Conservation (phyloP, 2,888 invertebrate species). For the Andrena bucephala region DNA sequence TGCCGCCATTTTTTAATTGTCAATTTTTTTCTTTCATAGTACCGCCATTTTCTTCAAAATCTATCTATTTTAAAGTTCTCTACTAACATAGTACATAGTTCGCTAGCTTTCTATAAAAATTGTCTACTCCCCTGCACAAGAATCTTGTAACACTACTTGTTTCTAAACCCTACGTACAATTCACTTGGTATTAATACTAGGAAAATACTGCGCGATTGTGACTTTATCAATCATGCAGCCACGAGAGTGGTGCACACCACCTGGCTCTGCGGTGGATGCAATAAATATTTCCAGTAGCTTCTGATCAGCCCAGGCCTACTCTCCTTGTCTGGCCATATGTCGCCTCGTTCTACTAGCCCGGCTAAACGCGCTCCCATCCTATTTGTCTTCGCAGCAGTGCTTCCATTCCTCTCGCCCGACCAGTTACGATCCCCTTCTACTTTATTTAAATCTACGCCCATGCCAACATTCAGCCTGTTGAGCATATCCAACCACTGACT, state of each 20-base stretch:
- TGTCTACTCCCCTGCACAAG: constrained; percentile 9
- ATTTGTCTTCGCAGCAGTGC: constrained; percentile 12
- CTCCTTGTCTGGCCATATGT: constrained; percentile 15
- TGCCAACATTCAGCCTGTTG: not conserved
- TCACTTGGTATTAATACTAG: too few species aligned
- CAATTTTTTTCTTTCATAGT: too few species aligned
- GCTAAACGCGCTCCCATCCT: not conserved
- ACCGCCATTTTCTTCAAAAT: too few species aligned
- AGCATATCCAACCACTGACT: not conserved
- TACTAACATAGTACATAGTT: not conserved
- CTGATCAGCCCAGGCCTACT: constrained; percentile 1
- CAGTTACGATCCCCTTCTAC: constrained; percentile 13
- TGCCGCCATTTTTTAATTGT: too few species aligned
- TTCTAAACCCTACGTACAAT: too few species aligned
- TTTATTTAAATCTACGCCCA: not conserved
- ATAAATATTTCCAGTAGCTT: constrained; percentile 1
- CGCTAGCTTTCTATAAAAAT: not conserved
- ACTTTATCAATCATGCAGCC: too few species aligned
- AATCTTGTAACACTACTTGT: constrained; percentile 26
- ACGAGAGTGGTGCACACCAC: too few species aligned
- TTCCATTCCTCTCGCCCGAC: constrained; percentile 2
- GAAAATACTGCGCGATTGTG: too few species aligned
- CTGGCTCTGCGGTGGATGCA: too few species aligned
- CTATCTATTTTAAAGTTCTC: too few species aligned
- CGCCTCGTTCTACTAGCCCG: constrained; percentile 23